These are phyloP conservation scores for Atherinosoma microstoma DNA, from an alignment of 2,797 vertebrate genomes.

Conservation along the genomic window DNA sequence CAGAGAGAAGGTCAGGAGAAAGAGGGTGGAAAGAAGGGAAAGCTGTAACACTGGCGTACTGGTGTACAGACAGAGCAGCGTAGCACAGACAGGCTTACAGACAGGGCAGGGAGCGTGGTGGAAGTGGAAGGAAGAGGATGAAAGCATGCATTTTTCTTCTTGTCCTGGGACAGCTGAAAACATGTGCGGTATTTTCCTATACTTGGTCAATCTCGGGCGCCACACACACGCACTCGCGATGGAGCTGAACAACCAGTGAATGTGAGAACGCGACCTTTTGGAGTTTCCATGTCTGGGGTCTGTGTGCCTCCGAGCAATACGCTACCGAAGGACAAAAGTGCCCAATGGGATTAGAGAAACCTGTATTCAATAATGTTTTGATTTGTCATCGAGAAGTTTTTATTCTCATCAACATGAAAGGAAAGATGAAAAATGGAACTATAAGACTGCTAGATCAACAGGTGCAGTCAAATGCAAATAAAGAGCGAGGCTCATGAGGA, in stretches of 20 bases:
- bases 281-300: conserved; percentile 19
- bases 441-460: neutral
- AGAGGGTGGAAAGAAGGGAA: conserved; percentile 43
- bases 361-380: neutral
- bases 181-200: conserved; percentile 71
- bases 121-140: conserved; percentile 61
- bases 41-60: conserved; percentile 10
- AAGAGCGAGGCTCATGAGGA: neutral
- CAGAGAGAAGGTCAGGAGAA: conserved; percentile 62
- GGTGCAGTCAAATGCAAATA: neutral
- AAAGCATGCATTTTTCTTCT: conserved; percentile 76
- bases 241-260: conserved; percentile 39
- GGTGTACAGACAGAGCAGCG: conserved; percentile 14
- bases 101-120: conserved; percentile 44
- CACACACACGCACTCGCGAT: conserved; percentile 30
- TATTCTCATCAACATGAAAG: no score
- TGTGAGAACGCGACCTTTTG: conserved; percentile 57
- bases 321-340: conserved; percentile 17
- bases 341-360: neutral
- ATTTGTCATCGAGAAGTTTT: no score
- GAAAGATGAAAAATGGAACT: neutral
- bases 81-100: conserved; percentile 36
- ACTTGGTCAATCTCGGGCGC: conserved; percentile 45
- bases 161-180: conserved; percentile 63
- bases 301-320: conserved; percentile 45